A percentile compares a stretch with the other conserved stretches of the same genome.
Evolutionary conservation across 2,888 invertebrate species (phyloP).

Genomic region (Dysmachus trigonus): DNA sequence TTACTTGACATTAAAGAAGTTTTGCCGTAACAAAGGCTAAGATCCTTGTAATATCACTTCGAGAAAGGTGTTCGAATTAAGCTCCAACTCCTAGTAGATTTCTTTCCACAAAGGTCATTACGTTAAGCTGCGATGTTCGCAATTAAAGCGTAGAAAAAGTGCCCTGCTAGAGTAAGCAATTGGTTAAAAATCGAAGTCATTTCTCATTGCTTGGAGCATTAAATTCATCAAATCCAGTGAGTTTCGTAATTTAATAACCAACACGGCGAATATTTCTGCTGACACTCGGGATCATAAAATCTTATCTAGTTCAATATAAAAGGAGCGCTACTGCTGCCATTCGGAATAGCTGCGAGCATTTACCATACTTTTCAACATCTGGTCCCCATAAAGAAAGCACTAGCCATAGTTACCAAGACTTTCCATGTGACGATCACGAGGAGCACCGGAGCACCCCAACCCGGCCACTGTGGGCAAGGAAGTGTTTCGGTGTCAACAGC

Average conservation of each 20-base stretch:
- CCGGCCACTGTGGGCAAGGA: background rate
- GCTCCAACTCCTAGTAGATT: background rate
- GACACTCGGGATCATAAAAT: slow-evolving; percentile 10
- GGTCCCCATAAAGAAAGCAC: slow-evolving; percentile 5
- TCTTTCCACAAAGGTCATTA: background rate
- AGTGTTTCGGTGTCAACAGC: slow-evolving; percentile 31
- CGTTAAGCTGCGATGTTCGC: background rate
- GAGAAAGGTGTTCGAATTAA: background rate
- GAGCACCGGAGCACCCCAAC: background rate
- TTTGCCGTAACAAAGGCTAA: background rate
- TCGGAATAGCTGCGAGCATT: background rate
- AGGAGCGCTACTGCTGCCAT: background rate
- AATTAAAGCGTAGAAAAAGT: background rate
- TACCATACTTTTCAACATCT: slow-evolving; percentile 1
- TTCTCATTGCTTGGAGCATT: background rate
- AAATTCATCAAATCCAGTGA: background rate
- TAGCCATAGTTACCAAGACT: slow-evolving; percentile 3
- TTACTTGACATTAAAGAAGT: background rate
- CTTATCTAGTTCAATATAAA: slow-evolving; percentile 15
- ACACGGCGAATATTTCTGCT: background rate
- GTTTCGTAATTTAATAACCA: slow-evolving; percentile 1
- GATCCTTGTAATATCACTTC: background rate
- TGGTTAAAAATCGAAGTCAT: background rate
- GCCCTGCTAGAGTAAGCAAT: background rate
- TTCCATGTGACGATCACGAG: background rate